Conservation (phyloP, 2,113 vertebrate species). For the Epinephelus fuscoguttatus region DNA sequence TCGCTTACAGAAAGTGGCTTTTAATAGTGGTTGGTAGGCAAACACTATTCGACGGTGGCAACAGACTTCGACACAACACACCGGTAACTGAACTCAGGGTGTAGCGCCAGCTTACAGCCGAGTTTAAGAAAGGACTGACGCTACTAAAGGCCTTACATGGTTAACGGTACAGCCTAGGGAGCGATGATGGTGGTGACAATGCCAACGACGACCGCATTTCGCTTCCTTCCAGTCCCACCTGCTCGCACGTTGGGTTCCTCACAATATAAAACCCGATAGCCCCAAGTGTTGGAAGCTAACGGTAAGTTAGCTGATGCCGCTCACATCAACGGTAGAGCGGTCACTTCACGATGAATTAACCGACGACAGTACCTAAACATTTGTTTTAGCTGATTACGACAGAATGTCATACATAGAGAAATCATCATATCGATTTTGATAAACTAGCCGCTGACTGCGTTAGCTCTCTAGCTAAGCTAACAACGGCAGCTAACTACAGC, state of each 20-base stretch:
- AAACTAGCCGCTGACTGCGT: not conserved
- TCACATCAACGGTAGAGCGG: not conserved
- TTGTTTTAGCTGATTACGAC: accelerated
- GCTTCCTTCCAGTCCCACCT: conserved; percentile 38
- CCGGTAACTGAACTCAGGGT: not conserved
- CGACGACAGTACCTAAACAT: accelerated
- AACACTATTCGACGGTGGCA: too few species aligned
- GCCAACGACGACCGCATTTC: conserved; percentile 26
- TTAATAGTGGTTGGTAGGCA: too few species aligned
- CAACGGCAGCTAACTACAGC: conserved; percentile 2
- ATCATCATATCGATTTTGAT: not conserved
- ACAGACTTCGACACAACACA: too few species aligned
- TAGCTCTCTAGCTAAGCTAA: conserved; percentile 37
- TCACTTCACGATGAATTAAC: not conserved
- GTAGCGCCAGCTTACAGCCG: not conserved
- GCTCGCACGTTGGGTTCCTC: conserved; percentile 48
- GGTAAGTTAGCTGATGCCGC: not conserved
- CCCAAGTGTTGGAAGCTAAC: conserved; percentile 34
- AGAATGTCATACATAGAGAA: not conserved
- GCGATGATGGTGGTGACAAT: not conserved
- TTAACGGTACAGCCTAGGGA: too few species aligned
- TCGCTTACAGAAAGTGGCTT: too few species aligned
- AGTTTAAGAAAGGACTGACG: too few species aligned
- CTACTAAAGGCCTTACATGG: not conserved
- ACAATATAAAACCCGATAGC: conserved; percentile 20